Evolutionary conservation across 2,113 vertebrate species (phyloP).

Genomic region (Neodontobutis hainanensis): DNA sequence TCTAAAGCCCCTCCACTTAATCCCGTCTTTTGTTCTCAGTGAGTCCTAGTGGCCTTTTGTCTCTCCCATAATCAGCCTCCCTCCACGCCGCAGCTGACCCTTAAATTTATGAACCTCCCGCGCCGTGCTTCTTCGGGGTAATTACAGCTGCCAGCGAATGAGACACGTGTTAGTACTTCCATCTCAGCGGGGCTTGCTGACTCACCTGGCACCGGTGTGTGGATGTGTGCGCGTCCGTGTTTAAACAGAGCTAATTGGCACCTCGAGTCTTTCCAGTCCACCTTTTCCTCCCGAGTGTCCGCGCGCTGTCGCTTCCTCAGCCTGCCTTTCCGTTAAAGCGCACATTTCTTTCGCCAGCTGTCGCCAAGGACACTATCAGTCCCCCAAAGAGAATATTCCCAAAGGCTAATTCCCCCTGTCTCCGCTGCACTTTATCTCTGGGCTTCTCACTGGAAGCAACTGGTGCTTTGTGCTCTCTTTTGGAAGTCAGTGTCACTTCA

Average conservation of each 20-base stretch:
- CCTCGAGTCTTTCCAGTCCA: conserved; percentile 35
- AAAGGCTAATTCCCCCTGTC: conserved; percentile 44
- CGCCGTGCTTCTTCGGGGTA: conserved; percentile 44
- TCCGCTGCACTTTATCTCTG: conserved; percentile 41
- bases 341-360: conserved; percentile 29
- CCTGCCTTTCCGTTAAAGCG: conserved; percentile 34
- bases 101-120: conserved; percentile 49
- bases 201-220: conserved; percentile 33
- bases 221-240: conserved; percentile 22
- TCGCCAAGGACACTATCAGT: conserved; percentile 43
- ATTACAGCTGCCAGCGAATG: conserved; percentile 61
- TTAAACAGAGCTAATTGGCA: conserved; percentile 63
- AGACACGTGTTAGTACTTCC: conserved; percentile 36
- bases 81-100: conserved; percentile 38
- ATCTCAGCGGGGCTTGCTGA: conserved; percentile 35
- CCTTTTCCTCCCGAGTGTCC: background rate
- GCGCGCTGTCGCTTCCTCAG: conserved; percentile 16
- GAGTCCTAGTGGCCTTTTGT: conserved; percentile 18
- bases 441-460: conserved; percentile 12
- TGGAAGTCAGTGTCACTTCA: background rate
- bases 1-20: too few relatives aligned
- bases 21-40: background rate
- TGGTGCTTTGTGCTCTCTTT: conserved; percentile 30
- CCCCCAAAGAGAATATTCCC: conserved; percentile 43
- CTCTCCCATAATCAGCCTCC: conserved; percentile 43